Percentiles rank a stretch among this genome's conserved stretches.
phyloP scores from a whole-genome alignment of 2,797 vertebrate species.

The Cetoscarus ocellatus region DNA sequence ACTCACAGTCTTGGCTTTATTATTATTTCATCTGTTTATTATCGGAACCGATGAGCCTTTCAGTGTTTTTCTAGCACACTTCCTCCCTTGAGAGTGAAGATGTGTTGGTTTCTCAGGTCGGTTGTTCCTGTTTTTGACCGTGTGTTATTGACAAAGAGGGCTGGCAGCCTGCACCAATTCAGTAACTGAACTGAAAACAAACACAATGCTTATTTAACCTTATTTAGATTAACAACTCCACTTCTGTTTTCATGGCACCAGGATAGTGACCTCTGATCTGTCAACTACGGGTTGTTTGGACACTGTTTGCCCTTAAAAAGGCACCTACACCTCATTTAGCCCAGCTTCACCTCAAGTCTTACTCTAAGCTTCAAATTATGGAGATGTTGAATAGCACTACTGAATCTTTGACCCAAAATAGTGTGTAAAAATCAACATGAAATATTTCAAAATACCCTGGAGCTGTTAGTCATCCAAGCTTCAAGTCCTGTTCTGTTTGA shows the following conservation, averaged over 20 bases:
- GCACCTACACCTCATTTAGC: not conserved
- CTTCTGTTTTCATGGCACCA: not conserved
- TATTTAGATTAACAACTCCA: not conserved
- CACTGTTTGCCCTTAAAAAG: not conserved
- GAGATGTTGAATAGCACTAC: not conserved
- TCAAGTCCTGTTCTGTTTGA: not conserved
- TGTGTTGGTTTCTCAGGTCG: slow-evolving; percentile 24
- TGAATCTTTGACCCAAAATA: not conserved
- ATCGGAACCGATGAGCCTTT: not conserved
- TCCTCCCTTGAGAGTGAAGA: slow-evolving; percentile 35
- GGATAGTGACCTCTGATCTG: slow-evolving; percentile 8
- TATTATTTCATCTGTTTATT: not conserved
- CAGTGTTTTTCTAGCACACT: slow-evolving; percentile 26
- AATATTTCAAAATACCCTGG: slow-evolving; percentile 17
- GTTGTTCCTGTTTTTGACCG: slow-evolving; percentile 39
- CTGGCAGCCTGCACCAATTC: not conserved
- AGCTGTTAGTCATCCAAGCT: not conserved
- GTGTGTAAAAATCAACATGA: slow-evolving; percentile 7
- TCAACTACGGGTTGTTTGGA: not conserved
- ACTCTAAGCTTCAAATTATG: not conserved
- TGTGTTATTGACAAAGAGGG: not conserved
- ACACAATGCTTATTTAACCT: not conserved
- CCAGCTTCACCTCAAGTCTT: not conserved
- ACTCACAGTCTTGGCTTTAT: not conserved
- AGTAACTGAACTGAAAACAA: not conserved